These are phyloP conservation scores for Pachyuromys duprasi DNA, from an alignment of 2,797 vertebrate genomes.

Conservation along the genomic window DNA sequence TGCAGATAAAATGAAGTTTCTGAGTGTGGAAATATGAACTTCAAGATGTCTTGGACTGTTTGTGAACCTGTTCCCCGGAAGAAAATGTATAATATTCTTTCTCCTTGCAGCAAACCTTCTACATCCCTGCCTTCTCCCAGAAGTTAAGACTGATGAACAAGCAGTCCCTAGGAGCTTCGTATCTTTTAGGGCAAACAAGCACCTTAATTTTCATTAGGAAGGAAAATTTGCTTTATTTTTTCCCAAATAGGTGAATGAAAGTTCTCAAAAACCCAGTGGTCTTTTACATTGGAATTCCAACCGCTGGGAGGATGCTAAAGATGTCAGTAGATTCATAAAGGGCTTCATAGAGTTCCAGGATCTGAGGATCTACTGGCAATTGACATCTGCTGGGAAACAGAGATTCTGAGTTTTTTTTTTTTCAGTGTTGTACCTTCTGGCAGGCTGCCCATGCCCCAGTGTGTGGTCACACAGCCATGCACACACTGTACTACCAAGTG, in stretches of 20 bases:
- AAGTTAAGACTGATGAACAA: neutral
- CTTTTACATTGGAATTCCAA: neutral
- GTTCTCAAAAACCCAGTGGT: neutral
- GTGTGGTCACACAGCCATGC: neutral
- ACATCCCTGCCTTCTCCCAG: fast-evolving
- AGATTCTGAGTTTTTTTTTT: neutral
- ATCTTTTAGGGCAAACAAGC: neutral
- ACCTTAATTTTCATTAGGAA: neutral
- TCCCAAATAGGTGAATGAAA: neutral
- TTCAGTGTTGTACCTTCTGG: neutral
- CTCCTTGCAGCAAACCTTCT: neutral
- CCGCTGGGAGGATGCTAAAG: neutral
- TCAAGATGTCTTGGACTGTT: slow-evolving; percentile 39
- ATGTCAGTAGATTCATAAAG: neutral
- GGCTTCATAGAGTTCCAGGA: neutral
- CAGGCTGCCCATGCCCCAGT: neutral
- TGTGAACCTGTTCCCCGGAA: slow-evolving; percentile 6
- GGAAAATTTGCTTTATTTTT: neutral
- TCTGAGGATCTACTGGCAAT: neutral
- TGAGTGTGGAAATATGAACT: slow-evolving; percentile 66
- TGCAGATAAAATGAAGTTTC: slow-evolving; percentile 44
- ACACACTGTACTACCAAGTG: neutral
- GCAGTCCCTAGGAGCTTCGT: neutral
- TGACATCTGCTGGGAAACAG: neutral
- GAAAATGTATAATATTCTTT: slow-evolving; percentile 8